A percentile compares a stretch with the other conserved stretches of the same genome.
phyloP scores from a whole-genome alignment of 2,113 vertebrate genomes.

The Cinclus mexicanus region DNA sequence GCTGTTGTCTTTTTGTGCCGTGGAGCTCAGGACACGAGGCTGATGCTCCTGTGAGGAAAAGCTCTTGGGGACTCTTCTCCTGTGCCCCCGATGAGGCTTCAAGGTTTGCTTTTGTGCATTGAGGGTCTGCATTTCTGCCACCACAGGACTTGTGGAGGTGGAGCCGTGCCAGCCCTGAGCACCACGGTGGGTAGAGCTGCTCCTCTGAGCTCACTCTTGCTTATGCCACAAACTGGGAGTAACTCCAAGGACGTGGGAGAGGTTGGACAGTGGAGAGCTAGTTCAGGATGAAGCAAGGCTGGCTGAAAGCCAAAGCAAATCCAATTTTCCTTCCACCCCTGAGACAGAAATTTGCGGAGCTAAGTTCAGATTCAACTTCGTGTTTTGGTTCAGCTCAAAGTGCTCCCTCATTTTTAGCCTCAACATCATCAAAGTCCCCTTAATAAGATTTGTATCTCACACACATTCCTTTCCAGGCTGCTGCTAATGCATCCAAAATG shows the following conservation, averaged over 20 bases:
- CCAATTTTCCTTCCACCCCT: neutral
- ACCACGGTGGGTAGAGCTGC: neutral
- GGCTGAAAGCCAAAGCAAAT: constrained; percentile 13
- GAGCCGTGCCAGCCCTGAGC: neutral
- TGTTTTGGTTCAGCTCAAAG: neutral
- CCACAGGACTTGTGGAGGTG: neutral
- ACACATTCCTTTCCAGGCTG: neutral
- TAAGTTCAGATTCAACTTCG: neutral
- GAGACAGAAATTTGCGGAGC: neutral
- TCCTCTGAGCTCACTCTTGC: constrained; percentile 36
- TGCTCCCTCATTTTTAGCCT: neutral
- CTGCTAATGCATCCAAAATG: neutral
- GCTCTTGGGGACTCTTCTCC: neutral
- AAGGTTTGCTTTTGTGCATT: neutral
- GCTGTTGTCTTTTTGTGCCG: neutral
- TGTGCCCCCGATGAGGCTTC: neutral
- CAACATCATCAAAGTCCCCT: neutral
- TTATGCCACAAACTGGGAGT: constrained; percentile 24
- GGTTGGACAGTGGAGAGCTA: neutral
- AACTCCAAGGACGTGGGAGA: constrained; percentile 54
- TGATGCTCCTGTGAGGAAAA: neutral
- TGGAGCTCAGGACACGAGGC: neutral
- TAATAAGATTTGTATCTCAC: neutral
- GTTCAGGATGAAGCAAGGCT: constrained; percentile 23
- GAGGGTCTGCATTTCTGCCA: neutral